phyloP scores from a whole-genome alignment of 2,113 vertebrate species.

The Jacana jacana region DNA sequence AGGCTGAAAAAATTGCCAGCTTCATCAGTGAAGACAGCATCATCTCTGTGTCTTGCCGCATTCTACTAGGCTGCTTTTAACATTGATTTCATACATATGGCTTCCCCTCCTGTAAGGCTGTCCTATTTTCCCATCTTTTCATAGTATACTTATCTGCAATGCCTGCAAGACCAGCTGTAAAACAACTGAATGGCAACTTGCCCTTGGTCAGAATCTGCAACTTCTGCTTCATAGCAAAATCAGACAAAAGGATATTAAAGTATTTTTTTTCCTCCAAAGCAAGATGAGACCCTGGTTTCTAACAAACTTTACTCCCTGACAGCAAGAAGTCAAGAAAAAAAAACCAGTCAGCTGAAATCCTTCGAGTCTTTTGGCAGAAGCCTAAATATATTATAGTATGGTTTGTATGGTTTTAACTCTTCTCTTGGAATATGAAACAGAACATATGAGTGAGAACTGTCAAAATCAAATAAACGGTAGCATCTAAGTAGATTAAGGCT shows the following conservation, averaged over 20 bases:
- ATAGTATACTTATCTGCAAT: not conserved
- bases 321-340: not conserved
- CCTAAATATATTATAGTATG: not conserved
- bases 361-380: not conserved
- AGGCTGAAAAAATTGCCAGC: not conserved
- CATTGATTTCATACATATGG: not conserved
- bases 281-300: not conserved
- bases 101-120: not conserved
- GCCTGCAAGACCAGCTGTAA: not conserved
- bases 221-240: not conserved
- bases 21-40: not conserved
- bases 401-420: constrained; percentile 6
- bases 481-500: not conserved
- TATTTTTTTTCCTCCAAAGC: not conserved
- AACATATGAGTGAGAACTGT: not conserved
- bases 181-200: not conserved
- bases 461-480: not conserved
- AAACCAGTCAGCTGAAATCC: not conserved
- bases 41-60: not conserved
- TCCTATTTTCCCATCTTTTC: constrained; percentile 12
- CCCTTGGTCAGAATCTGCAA: not conserved
- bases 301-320: not conserved
- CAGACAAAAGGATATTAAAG: not conserved
- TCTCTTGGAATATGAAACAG: not conserved
- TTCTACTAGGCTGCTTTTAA: not conserved